A percentile compares a stretch with the other conserved stretches of the same genome.
These are phyloP conservation scores for Trichonephila clavipes DNA, from an alignment of 1,140 invertebrate species.

Conservation along the genomic window DNA sequence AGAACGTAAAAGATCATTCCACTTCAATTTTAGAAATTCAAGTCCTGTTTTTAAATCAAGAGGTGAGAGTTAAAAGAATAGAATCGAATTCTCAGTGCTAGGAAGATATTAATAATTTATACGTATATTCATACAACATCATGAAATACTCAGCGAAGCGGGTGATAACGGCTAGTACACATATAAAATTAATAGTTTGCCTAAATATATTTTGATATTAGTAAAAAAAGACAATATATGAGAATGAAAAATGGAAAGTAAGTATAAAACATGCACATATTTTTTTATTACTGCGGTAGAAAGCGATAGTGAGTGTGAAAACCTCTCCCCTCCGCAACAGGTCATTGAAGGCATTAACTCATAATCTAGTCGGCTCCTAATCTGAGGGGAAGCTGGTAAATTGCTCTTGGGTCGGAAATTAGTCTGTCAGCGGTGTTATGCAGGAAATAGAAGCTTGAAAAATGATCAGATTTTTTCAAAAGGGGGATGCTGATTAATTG, in stretches of 20 bases:
- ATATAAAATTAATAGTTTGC: too few species aligned
- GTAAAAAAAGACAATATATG: not conserved
- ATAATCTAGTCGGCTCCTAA: not conserved
- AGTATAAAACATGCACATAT: not conserved
- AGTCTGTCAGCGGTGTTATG: conserved; percentile 5
- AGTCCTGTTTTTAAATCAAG: too few species aligned
- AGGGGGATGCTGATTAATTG: not conserved
- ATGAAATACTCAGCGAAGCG: too few species aligned
- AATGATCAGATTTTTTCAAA: not conserved
- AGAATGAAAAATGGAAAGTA: not conserved
- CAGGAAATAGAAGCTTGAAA: conserved; percentile 28
- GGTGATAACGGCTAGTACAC: too few species aligned
- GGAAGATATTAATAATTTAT: too few species aligned
- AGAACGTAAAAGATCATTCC: too few species aligned
- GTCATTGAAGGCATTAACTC: conserved; percentile 16
- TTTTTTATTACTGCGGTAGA: not conserved
- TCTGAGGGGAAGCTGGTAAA: conserved; percentile 3
- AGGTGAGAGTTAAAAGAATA: too few species aligned
- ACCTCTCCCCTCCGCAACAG: not conserved
- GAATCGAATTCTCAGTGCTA: too few species aligned
- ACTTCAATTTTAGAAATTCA: too few species aligned
- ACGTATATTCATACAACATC: too few species aligned
- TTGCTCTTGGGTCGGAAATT: conserved; percentile 2
- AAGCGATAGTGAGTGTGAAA: not conserved
- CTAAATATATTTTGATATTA: too few species aligned